Base-by-base conservation (phyloP, 1,140 invertebrate species). In the Drosophila micromelanica region DNA sequence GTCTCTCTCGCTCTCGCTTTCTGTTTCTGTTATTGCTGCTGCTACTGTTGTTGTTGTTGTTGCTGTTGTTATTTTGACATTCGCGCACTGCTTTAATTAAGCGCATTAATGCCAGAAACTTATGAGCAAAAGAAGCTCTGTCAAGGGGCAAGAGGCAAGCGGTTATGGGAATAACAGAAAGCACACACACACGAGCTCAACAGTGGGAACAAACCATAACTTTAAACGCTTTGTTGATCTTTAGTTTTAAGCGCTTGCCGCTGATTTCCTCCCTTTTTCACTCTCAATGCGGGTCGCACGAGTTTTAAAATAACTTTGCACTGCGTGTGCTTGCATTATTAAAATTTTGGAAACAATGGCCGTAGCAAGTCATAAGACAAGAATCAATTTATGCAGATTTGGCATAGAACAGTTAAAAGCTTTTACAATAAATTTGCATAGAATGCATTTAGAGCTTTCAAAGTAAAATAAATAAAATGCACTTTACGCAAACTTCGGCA, bases 61-160 rank as follows among this genome's bases (percentile, higher is more conserved):
- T 55, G 40, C 30, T 54, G 32, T 60, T 71, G 27, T 76, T 80
- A 38, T 56, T 81, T 63, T 81, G 61, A 75, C 81, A 80, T 72
- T 77, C 85, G 71, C 73, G 56, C 62, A 49, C 68, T 89, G 57
- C 84, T 69, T 87, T 89, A 87, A 87, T 87, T 84, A 87, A 89
- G 84, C 79, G 84, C 84, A 84, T 84, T 87, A 87, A 84, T 84
- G 84, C 74, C 84, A 82, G 46, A 73, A 84, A 79, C 84, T 89
- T 89, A 77, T 75, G 84, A 64, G 72, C 49, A 61, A 49, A 40
- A 65, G 64, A 35, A 67, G 48, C 52, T 72, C 27, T 40, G 59
- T 55, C 15, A 37, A 17, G 63, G 56, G 11, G 8, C 3, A 27
- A 23, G 38, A 27, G 17, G 30, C 9, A 17, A n/a, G 23, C 56